Conservation (phyloP, 2,113 vertebrate genomes). For the Rhynchopsitta pachyrhyncha region DNA sequence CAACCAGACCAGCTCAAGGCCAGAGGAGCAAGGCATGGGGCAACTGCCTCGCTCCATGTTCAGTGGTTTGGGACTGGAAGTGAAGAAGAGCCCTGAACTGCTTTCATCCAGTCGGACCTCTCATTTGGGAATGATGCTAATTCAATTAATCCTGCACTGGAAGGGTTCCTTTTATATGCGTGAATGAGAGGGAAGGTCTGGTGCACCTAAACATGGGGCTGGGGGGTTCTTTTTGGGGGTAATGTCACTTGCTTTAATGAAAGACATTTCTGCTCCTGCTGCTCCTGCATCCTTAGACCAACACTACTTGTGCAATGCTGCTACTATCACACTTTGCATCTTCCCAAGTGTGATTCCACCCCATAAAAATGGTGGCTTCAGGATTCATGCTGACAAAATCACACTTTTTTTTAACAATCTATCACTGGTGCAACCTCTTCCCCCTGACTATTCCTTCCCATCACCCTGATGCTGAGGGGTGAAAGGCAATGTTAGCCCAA, state of each 20-base stretch:
- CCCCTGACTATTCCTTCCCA: background rate
- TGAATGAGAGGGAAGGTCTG: background rate
- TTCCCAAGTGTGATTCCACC: constrained; percentile 29
- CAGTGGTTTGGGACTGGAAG: background rate
- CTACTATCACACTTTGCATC: background rate
- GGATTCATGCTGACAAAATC: background rate
- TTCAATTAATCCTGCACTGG: background rate
- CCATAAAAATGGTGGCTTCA: background rate
- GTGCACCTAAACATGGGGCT: background rate
- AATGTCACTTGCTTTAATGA: background rate
- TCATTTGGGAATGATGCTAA: background rate
- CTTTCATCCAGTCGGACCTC: background rate
- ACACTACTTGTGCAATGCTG: background rate
- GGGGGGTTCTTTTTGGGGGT: background rate
- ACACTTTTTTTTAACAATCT: background rate
- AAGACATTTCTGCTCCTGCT: background rate
- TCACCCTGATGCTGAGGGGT: background rate
- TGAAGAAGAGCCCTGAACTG: background rate
- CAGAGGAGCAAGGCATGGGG: background rate
- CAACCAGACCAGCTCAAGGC: background rate
- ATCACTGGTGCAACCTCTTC: background rate
- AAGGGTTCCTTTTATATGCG: background rate
- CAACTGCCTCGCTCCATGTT: background rate
- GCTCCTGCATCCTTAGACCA: background rate
- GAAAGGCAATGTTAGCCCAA: background rate